Conservation (phyloP, 2,888 invertebrate genomes). For the Beris chalybata region DNA sequence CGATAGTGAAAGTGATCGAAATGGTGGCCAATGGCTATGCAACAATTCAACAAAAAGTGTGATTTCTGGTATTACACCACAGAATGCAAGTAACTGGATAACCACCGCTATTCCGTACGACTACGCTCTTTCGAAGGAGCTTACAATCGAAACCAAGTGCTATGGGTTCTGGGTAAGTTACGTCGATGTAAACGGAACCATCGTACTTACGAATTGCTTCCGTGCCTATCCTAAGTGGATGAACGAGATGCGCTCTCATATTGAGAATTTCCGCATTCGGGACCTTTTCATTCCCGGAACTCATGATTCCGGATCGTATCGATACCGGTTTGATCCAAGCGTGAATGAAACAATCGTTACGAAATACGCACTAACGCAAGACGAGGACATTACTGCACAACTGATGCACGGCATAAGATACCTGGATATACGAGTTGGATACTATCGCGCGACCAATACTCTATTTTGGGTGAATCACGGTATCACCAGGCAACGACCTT, state of each 20-base stretch:
- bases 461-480: conserved; percentile 63
- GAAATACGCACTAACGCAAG: conserved; percentile 61
- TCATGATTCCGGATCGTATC: conserved; percentile 68
- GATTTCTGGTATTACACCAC: conserved; percentile 48
- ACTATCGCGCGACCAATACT: conserved; percentile 53
- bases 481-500: conserved; percentile 57
- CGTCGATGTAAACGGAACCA: conserved; percentile 47
- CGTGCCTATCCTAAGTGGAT: conserved; percentile 63
- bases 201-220: conserved; percentile 57
- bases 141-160: conserved; percentile 48
- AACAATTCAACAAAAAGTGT: conserved; percentile 48
- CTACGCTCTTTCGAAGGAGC: conserved; percentile 46
- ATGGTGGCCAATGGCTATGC: conserved; percentile 46
- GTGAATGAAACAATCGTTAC: conserved; percentile 54
- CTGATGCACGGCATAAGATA: conserved; percentile 64
- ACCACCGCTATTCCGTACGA: conserved; percentile 53
- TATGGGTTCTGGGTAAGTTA: conserved; percentile 56
- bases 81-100: conserved; percentile 48
- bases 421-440: conserved; percentile 63
- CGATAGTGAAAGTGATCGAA: background rate
- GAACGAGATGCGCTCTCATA: conserved; percentile 55
- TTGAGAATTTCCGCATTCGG: conserved; percentile 58
- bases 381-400: conserved; percentile 62
- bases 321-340: conserved; percentile 51
- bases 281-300: conserved; percentile 70